phyloP scores from a whole-genome alignment of 2,888 invertebrate species.

The Busseola fusca region DNA sequence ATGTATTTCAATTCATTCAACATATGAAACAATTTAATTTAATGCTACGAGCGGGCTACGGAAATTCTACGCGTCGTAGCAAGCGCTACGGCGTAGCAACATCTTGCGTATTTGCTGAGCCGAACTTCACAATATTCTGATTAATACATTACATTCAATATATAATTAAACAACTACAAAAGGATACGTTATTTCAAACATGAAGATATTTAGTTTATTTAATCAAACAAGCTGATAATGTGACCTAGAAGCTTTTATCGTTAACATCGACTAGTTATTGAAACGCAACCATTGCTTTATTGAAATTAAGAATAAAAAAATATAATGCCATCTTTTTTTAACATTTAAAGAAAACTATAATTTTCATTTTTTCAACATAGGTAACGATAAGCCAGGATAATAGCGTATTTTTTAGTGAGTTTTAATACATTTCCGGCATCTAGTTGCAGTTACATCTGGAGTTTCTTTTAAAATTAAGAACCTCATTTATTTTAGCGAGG shows the following conservation, averaged over 20 bases:
- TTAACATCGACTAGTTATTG: neutral
- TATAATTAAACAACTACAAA: neutral
- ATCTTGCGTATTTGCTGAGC: constrained; percentile 28
- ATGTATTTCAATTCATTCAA: constrained; percentile 7
- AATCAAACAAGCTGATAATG: no score
- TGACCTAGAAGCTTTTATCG: neutral
- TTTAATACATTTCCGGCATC: neutral
- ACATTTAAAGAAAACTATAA: neutral
- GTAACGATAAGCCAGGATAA: no score
- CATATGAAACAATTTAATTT: constrained; percentile 20
- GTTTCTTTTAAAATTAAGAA: neutral
- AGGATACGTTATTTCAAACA: neutral
- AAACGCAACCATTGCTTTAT: neutral
- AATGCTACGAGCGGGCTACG: constrained; percentile 55
- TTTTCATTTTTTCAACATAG: neutral
- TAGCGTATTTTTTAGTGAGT: neutral
- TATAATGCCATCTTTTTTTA: neutral
- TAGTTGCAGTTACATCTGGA: neutral
- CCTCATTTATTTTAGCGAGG: neutral
- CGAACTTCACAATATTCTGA: constrained; percentile 11
- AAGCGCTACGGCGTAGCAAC: constrained; percentile 55
- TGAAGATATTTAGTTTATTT: no score
- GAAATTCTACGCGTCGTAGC: constrained; percentile 55
- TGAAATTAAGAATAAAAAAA: neutral
- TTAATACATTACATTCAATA: constrained; percentile 6